Conservation (phyloP, 2,797 vertebrate species). For the Glossophaga mutica region DNA sequence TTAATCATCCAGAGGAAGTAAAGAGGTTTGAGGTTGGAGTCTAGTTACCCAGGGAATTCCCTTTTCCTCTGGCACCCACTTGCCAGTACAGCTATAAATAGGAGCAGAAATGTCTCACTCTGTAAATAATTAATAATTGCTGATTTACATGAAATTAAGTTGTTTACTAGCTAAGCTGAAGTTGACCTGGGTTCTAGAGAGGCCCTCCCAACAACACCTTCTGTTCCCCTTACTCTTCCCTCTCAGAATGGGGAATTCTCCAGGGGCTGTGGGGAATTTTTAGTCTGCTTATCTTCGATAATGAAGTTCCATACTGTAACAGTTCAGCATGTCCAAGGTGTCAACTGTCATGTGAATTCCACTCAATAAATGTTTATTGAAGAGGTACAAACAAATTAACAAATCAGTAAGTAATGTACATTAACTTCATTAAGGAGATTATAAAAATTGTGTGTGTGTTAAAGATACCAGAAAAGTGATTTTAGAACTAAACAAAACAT, state of each 20-base stretch:
- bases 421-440: not conserved
- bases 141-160: conserved; percentile 54
- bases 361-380: conserved; percentile 9
- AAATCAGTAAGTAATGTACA: not conserved
- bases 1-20: conserved; percentile 68
- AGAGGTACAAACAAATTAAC: not conserved
- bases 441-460: not conserved
- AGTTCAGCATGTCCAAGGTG: not conserved
- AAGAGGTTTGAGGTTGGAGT: conserved; percentile 48
- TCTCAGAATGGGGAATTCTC: not conserved
- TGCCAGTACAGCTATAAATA: conserved; percentile 52
- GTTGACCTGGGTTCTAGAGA: not conserved
- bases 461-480: not conserved
- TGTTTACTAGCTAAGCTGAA: not conserved
- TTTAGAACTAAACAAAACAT: not conserved
- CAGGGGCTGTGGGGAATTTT: not conserved
- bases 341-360: not conserved
- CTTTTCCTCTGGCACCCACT: conserved; percentile 64
- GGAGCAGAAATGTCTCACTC: conserved; percentile 57
- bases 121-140: conserved; percentile 53
- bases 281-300: not conserved
- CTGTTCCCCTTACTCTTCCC: not conserved
- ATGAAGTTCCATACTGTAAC: not conserved
- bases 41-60: conserved; percentile 65
- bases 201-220: not conserved